Percentiles rank a stretch among this genome's conserved stretches.
These are phyloP conservation scores for Hydrophis major DNA, from an alignment of 2,797 vertebrate genomes.

Conservation along the genomic window DNA sequence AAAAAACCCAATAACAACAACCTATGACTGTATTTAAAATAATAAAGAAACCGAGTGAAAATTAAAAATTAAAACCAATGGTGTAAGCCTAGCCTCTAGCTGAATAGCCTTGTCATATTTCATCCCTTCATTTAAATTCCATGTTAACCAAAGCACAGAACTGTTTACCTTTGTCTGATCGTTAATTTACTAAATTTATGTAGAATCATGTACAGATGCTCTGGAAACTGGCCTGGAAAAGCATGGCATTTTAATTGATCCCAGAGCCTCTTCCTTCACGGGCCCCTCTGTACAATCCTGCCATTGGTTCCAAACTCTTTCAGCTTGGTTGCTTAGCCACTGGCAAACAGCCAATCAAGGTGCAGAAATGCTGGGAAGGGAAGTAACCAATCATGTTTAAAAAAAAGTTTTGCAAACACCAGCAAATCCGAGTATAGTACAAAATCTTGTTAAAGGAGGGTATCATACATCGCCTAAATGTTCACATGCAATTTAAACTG, in stretches of 20 bases:
- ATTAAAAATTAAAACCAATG: slow-evolving; percentile 57
- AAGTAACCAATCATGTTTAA: slow-evolving; percentile 67
- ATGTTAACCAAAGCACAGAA: slow-evolving; percentile 64
- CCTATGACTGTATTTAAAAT: slow-evolving; percentile 53
- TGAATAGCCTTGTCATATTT: slow-evolving; percentile 53
- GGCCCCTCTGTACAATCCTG: slow-evolving; percentile 69
- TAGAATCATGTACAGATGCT: slow-evolving; percentile 77
- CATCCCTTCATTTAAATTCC: slow-evolving; percentile 68
- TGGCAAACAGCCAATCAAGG: slow-evolving; percentile 63
- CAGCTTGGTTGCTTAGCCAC: slow-evolving; percentile 66
- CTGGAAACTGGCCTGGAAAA: slow-evolving; percentile 75
- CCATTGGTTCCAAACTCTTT: slow-evolving; percentile 62
- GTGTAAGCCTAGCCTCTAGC: slow-evolving; percentile 57
- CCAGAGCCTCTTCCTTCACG: slow-evolving; percentile 69
- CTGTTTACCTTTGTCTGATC: slow-evolving; percentile 74
- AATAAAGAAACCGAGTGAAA: slow-evolving; percentile 60
- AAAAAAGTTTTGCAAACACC: slow-evolving; percentile 61
- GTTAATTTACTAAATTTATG: slow-evolving; percentile 78
- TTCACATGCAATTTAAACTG: slow-evolving; percentile 63
- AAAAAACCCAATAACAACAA: slow-evolving; percentile 23
- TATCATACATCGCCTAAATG: slow-evolving; percentile 37
- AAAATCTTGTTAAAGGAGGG: slow-evolving; percentile 65
- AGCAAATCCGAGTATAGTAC: slow-evolving; percentile 61
- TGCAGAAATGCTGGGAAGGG: slow-evolving; percentile 54
- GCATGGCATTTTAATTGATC: slow-evolving; percentile 82